Base-by-base conservation (phyloP, 1,140 invertebrate species). In the Aphidius ervi region DNA sequence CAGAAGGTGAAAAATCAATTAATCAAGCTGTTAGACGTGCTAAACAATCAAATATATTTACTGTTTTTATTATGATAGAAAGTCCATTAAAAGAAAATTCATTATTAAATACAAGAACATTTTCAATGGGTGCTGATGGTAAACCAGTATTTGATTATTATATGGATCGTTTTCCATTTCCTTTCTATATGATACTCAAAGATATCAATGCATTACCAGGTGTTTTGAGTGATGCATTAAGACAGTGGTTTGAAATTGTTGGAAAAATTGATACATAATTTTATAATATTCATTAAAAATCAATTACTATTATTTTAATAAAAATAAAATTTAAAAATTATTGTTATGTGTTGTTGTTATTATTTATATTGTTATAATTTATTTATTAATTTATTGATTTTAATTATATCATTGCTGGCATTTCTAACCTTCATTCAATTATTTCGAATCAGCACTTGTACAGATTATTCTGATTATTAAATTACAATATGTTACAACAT, bases 221-320 rank as follows among this genome's bases (percentile, higher is more conserved):
- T 52, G 92, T 97, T 5, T 79, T 99, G 6, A 94, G 95, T 70
- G 97, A 99, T 79, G 96, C 97, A 3, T 81, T 99, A 46, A 81
- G 96, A 63, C 97, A 99, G 75, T 99, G 97, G 97, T 99, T 99
- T 78, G 96, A 99, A 85, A 78, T 98, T 57, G 93, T 96, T 9
- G 89, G 90, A 43, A 87, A 85, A 71, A 83, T 79, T 63, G 81
- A 82, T 65, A 16, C 16, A 16, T 16, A 1, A 16, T 16, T 16
- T 16, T 16, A 1, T 16, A 16, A 16, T 16, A 16, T 16, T 16
- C 16, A 16, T 16, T 16, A 16, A 16, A 16, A 16, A 16, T 16
- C 1, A 16, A 16, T 16, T 16, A 16, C 16, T 16, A 16, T 0
- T 16, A 16, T 16, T 16, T 16, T 16, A 16, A 16, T 16, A 16